Base-by-base conservation (phyloP, 2,113 vertebrate genomes). In the Microcebus tavaratra region DNA sequence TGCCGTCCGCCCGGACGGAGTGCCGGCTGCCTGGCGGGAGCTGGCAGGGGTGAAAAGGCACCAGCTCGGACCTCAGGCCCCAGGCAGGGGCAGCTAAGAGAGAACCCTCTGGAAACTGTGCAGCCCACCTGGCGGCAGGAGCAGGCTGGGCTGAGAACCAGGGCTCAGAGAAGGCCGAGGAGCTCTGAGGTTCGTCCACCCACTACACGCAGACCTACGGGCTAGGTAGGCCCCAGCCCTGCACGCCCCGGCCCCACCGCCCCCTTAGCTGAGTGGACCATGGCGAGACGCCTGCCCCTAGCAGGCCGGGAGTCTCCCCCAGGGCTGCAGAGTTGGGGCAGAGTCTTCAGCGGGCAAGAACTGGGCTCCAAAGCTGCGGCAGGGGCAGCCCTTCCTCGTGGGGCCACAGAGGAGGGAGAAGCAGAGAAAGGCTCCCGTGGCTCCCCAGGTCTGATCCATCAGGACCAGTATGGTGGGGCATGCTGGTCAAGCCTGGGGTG, bases 1-100 rank as follows among this genome's bases (percentile, higher is more conserved):
- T 99, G 81, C 99, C 99, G 0, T 99, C 99, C 9, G 99, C 98
- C 68, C 96, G 98, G 45, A 99, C 5, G 0, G 99, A 99, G 45
- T 98, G 98, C 78, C 73, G 98, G 53, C 94, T 65, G 1, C 98
- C 97, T 0, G 97, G 81, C 4, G 97, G 97, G 57, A 99, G 98
- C 99, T 99, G 94, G 36, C 1, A 13, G 55, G 0, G 0, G 75
- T 3, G 0, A 86, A 50, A 93, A 75, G 57, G 48, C 14, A 50
- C 23, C 65, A 13, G 76, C 12, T 11, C 17, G 29, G 75, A 36
- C 5, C 25, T 25, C 4, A 0, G 8, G 27, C 17, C 0, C 3
- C 3, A 2, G 0, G 0, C 29, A 17, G 78, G 11, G 25, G 53
- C 34, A 23, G 21, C 2, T 0, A 1, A 13, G 2, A 5, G 0